Evolutionary conservation across 2,797 vertebrate genomes (phyloP).

Genomic region (Helicolenus hilgendorfi): DNA sequence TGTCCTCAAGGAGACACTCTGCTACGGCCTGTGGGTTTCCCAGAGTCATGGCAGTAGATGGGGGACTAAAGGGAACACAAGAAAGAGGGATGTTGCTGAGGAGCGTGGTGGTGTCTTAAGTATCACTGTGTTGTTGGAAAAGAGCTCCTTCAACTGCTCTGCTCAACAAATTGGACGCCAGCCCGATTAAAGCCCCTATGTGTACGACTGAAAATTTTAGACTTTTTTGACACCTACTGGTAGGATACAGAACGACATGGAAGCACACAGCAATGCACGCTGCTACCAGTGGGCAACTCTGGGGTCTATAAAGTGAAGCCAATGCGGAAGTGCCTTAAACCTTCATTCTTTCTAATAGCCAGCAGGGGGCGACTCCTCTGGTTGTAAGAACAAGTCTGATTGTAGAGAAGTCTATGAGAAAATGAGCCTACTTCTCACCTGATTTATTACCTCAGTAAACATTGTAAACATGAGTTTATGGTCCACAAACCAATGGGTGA

Average conservation of each 20-base stretch:
- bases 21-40: conserved; percentile 89
- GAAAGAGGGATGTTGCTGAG: neutral
- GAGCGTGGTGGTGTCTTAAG: neutral
- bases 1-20: conserved; percentile 93
- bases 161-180: neutral
- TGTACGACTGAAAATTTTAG: neutral
- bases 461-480: too few species aligned
- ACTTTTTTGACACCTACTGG: neutral
- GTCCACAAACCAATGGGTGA: too few species aligned
- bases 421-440: too few species aligned
- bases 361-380: too few species aligned
- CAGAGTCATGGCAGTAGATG: conserved; percentile 95
- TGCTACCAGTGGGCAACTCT: neutral
- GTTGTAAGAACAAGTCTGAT: too few species aligned
- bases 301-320: neutral
- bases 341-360: too few species aligned
- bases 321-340: too few species aligned
- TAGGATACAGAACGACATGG: neutral
- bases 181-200: neutral
- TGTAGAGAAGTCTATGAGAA: too few species aligned
- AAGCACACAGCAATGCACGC: neutral
- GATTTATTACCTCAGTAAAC: too few species aligned
- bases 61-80: conserved; percentile 88
- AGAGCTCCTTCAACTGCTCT: neutral
- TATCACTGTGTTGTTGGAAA: neutral